Conservation (phyloP, 2,113 vertebrate species). For the Indicator maculatus region DNA sequence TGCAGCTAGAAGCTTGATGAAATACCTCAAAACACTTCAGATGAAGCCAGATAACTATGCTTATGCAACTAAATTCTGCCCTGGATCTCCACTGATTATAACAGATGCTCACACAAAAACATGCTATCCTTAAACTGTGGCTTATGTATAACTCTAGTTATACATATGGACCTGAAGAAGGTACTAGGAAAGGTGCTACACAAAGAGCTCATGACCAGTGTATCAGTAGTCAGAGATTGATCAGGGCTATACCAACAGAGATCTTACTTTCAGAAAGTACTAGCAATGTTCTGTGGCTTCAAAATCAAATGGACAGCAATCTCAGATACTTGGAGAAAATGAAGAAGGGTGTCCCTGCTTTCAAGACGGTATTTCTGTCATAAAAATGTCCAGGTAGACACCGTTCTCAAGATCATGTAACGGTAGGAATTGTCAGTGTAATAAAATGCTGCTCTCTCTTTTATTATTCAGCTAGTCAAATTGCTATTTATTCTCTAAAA, state of each 20-base stretch:
- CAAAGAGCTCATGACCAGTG: not conserved
- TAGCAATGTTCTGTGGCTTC: not conserved
- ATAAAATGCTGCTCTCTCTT: not conserved
- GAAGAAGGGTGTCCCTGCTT: accelerated
- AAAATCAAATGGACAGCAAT: not conserved
- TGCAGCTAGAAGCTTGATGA: not conserved
- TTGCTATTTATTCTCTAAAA: not conserved
- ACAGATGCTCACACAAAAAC: not conserved
- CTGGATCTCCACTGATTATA: not conserved
- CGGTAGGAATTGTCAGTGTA: not conserved
- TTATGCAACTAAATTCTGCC: not conserved
- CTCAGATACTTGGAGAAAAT: not conserved
- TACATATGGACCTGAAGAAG: not conserved
- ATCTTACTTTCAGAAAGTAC: not conserved
- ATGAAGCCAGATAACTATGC: not conserved
- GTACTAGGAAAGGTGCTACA: not conserved
- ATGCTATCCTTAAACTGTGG: not conserved
- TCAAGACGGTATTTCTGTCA: not conserved
- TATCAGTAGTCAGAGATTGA: not conserved
- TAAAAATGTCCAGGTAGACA: not conserved
- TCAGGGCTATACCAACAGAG: not conserved
- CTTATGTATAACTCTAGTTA: too few species aligned
- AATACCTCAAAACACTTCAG: not conserved
- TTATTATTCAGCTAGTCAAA: not conserved
- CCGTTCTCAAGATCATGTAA: not conserved